Evolutionary conservation across 2,113 vertebrate genomes (phyloP).

Genomic region (Girardinichthys multiradiatus): DNA sequence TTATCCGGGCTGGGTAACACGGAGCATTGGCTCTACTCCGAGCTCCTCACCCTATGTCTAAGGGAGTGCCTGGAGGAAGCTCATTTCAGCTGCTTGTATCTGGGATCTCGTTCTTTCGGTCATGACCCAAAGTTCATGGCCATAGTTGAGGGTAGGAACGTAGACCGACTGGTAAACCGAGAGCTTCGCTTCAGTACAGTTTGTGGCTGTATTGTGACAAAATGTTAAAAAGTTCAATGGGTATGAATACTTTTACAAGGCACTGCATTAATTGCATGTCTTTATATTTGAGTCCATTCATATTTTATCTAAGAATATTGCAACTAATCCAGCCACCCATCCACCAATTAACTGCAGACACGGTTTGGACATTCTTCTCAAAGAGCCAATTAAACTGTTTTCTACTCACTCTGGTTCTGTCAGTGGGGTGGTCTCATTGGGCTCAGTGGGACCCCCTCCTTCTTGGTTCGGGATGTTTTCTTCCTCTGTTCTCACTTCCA

Average conservation of each 20-base stretch:
- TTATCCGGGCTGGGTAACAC: no score
- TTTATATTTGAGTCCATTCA: background rate
- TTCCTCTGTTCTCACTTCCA: conserved; percentile 95
- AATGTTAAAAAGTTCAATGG: background rate
- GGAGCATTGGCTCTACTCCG: no score
- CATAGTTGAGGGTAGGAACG: no score
- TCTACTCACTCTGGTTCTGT: conserved; percentile 94
- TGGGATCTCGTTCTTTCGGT: no score
- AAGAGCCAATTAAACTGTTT: background rate
- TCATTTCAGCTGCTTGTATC: no score
- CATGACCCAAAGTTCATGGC: no score
- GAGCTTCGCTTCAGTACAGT: no score
- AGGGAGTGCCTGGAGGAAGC: no score
- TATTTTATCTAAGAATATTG: background rate
- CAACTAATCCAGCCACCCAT: background rate
- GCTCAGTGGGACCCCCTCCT: conserved; percentile 89
- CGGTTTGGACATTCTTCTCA: background rate
- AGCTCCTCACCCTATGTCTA: no score
- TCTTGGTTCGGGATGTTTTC: conserved; percentile 92
- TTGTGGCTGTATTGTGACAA: no score
- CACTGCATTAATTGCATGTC: no score
- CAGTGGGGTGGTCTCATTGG: conserved; percentile 96
- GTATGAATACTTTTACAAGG: background rate
- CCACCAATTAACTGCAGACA: background rate
- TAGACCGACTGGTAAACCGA: no score